Percentiles rank a stretch among this genome's conserved stretches.
phyloP scores from a whole-genome alignment of 2,888 invertebrate species.

The Plusia festucae region DNA sequence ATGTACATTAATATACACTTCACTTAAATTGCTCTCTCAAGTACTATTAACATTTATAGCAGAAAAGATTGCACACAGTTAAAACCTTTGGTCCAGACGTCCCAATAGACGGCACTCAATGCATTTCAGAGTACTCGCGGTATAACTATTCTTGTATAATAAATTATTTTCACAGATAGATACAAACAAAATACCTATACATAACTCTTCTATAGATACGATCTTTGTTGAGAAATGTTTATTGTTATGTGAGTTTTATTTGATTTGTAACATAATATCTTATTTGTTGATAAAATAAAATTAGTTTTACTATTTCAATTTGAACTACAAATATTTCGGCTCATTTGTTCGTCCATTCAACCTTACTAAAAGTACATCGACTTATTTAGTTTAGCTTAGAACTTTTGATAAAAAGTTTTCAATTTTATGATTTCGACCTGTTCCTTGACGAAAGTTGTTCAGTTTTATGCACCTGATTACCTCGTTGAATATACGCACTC shows the following conservation, averaged over 20 bases:
- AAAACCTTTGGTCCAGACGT: conserved; percentile 17
- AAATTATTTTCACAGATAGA: background rate
- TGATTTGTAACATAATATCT: background rate
- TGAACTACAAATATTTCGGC: background rate
- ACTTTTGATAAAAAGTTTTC: background rate
- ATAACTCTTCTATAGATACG: no score
- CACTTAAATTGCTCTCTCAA: conserved; percentile 17
- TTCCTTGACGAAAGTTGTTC: no score
- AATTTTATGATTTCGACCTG: no score
- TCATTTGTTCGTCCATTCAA: background rate
- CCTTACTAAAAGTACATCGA: background rate
- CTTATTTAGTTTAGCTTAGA: background rate
- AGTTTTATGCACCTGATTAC: no score
- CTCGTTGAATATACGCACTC: no score
- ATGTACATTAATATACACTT: background rate
- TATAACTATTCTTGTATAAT: background rate
- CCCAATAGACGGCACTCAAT: background rate
- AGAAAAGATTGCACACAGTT: conserved; percentile 18
- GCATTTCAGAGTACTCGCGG: background rate
- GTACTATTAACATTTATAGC: conserved; percentile 32
- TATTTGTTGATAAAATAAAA: background rate
- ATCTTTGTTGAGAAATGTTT: background rate
- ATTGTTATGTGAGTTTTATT: background rate
- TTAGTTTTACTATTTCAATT: background rate
- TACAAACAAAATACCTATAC: no score